A percentile compares a stretch with the other conserved stretches of the same genome.
phyloP scores from a whole-genome alignment of 2,888 invertebrate genomes.

The Coleophora deauratella region DNA sequence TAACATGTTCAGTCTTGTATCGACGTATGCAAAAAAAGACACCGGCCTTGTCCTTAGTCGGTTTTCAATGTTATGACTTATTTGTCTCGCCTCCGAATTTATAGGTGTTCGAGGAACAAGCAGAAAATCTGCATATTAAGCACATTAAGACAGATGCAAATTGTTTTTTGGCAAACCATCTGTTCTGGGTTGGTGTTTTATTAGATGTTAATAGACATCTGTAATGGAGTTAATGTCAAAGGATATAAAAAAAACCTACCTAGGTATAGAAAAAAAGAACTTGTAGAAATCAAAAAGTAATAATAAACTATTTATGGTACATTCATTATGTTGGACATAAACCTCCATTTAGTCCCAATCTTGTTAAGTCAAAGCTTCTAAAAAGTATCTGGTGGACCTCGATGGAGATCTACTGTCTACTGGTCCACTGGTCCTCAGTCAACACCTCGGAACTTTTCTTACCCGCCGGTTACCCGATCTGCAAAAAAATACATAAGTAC shows the following conservation, averaged over 20 bases:
- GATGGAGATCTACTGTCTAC: no score
- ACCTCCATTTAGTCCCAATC: no score
- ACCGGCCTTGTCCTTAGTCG: slow-evolving; percentile 50
- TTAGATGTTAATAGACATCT: slow-evolving; percentile 31
- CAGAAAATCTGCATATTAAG: slow-evolving; percentile 56
- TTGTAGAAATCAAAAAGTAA: no score
- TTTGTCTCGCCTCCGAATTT: slow-evolving; percentile 60
- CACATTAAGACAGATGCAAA: slow-evolving; percentile 34
- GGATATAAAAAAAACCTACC: background rate
- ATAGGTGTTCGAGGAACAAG: slow-evolving; percentile 53
- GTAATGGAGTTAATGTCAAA: slow-evolving; percentile 33
- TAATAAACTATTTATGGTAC: no score
- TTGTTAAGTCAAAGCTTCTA: no score
- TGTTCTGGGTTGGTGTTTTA: slow-evolving; percentile 11
- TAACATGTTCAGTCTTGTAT: slow-evolving; percentile 39
- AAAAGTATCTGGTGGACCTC: no score
- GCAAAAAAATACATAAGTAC: no score
- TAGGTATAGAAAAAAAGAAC: no score
- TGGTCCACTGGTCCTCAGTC: no score
- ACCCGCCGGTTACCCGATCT: no score
- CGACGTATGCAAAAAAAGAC: slow-evolving; percentile 34
- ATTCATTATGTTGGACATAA: no score
- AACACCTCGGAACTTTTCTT: no score
- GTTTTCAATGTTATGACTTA: slow-evolving; percentile 67
- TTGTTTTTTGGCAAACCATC: slow-evolving; percentile 9